A percentile compares a stretch with the other conserved stretches of the same genome.
phyloP scores from a whole-genome alignment of 2,113 vertebrate genomes.

The Ciconia maguari region DNA sequence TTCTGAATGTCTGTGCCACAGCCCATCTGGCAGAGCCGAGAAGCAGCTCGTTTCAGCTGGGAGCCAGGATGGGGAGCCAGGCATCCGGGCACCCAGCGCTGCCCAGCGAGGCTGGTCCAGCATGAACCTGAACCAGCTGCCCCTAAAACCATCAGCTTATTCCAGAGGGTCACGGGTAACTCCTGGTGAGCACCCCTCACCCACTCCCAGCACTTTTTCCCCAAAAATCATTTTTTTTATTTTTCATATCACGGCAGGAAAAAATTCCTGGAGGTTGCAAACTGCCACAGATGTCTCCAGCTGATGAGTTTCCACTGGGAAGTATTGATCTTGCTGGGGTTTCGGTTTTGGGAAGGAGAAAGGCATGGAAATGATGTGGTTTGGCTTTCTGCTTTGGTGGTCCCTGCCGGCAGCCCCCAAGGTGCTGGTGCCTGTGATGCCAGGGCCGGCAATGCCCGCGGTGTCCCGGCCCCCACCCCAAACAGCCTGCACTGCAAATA shows the following conservation, averaged over 20 bases:
- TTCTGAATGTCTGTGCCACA: background rate
- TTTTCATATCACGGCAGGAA: background rate
- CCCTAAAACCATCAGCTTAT: background rate
- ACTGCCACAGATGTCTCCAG: background rate
- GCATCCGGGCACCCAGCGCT: background rate
- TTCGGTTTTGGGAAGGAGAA: background rate
- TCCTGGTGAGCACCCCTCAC: background rate
- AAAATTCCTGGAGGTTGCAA: background rate
- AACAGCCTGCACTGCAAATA: background rate
- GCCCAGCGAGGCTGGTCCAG: background rate
- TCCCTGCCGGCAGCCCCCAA: background rate
- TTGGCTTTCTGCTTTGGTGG: background rate
- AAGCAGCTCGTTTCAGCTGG: background rate
- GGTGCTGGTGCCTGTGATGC: rapidly evolving
- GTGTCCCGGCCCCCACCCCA: background rate
- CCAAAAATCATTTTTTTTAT: background rate
- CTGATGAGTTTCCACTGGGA: background rate
- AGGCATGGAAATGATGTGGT: rapidly evolving
- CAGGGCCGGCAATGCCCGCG: rapidly evolving
- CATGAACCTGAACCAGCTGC: background rate
- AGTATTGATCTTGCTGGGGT: background rate
- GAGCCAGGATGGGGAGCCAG: background rate
- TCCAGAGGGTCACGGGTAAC: too few relatives aligned
- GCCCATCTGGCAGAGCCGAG: background rate
- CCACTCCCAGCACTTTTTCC: too few relatives aligned